phyloP scores from a whole-genome alignment of 2,113 vertebrate genomes.

The Melospiza georgiana region DNA sequence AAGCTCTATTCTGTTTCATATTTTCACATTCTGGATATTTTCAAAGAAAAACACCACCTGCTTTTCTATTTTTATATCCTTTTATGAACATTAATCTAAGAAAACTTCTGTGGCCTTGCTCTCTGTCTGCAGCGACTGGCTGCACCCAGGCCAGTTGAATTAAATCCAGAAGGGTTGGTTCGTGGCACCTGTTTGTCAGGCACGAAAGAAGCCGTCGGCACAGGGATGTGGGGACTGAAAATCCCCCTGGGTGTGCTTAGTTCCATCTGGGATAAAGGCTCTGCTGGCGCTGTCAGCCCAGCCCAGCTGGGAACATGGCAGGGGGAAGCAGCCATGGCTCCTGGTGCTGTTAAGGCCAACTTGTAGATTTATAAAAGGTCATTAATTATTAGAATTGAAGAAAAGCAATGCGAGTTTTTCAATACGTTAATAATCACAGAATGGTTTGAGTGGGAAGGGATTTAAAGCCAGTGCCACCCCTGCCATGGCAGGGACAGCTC shows the following conservation, averaged over 20 bases:
- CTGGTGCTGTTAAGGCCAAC: neutral
- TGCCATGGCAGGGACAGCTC: neutral
- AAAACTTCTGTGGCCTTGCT: neutral
- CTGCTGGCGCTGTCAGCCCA: neutral
- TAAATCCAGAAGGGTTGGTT: neutral
- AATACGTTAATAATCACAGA: neutral
- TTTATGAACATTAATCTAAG: neutral
- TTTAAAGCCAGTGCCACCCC: neutral
- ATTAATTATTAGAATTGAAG: neutral
- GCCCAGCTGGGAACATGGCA: neutral
- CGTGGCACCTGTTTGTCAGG: neutral
- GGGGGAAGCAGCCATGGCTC: neutral
- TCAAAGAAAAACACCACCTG: neutral
- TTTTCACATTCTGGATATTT: neutral
- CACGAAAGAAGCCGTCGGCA: neutral
- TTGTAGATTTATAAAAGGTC: neutral
- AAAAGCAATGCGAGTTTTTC: neutral
- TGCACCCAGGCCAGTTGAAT: neutral
- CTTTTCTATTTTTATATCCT: neutral
- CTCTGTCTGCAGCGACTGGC: neutral
- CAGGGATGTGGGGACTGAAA: neutral
- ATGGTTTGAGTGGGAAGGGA: neutral
- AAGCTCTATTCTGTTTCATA: neutral
- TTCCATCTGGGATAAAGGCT: neutral
- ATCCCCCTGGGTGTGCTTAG: neutral